Evolutionary conservation across 2,888 invertebrate genomes (phyloP).

Genomic region (Trichacis sp.): DNA sequence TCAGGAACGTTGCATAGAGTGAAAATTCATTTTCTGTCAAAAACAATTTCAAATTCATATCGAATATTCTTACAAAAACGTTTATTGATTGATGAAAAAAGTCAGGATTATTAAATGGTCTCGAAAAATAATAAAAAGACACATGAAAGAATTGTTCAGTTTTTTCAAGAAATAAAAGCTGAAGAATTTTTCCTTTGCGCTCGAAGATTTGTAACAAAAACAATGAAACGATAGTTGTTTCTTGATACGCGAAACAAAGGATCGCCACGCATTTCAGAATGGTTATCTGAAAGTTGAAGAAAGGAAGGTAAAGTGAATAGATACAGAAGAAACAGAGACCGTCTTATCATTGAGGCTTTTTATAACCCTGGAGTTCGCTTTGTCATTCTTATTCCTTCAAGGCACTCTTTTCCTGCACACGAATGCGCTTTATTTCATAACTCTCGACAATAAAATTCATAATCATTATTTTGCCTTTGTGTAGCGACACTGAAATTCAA

Average conservation of each 20-base stretch:
- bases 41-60: too few species aligned
- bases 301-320: constrained; percentile 17
- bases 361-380: constrained; percentile 25
- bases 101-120: too few species aligned
- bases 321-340: constrained; percentile 20
- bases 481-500: background rate
- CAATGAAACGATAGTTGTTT: too few species aligned
- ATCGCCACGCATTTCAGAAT: constrained; percentile 7
- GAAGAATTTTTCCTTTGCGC: too few species aligned
- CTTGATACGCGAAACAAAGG: constrained; percentile 18
- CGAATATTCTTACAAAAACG: too few species aligned
- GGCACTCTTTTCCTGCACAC: constrained; percentile 23
- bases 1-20: too few species aligned
- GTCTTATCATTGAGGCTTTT: constrained; percentile 37
- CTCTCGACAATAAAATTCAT: constrained; percentile 28
- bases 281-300: constrained; percentile 12
- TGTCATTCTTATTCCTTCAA: constrained; percentile 20
- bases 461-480: constrained; percentile 31
- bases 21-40: too few species aligned
- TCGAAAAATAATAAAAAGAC: too few species aligned
- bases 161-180: too few species aligned
- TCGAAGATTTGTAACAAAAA: too few species aligned
- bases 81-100: too few species aligned
- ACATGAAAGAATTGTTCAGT: too few species aligned
- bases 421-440: constrained; percentile 19